A percentile compares a stretch with the other conserved stretches of the same genome.
Conservation (phyloP, 2,113 vertebrate genomes). For the Halcyon senegalensis region DNA sequence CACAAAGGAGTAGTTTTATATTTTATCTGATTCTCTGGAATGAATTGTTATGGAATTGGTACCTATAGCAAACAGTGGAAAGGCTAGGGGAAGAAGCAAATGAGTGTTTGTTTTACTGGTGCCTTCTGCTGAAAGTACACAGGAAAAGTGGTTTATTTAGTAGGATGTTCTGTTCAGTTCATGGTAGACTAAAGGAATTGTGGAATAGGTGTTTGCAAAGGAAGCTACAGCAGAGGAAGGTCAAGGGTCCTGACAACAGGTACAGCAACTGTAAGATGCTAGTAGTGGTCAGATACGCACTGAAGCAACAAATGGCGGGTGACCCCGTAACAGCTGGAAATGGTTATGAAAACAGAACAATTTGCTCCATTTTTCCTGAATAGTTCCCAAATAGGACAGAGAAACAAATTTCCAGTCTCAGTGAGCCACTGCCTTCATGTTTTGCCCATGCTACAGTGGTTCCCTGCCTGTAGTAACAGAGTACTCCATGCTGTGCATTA, state of each 20-base stretch:
- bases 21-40: neutral
- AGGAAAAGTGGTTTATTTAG: neutral
- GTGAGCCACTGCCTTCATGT: fast-evolving
- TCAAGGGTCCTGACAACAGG: neutral
- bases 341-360: neutral
- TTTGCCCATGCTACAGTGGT: neutral
- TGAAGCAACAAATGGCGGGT: neutral
- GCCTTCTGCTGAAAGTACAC: neutral
- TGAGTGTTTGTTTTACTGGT: neutral
- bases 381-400: neutral
- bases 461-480: fast-evolving
- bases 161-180: neutral
- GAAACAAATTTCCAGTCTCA: neutral
- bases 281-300: no score
- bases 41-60: neutral
- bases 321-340: neutral
- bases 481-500: fast-evolving
- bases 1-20: neutral
- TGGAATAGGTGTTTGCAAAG: neutral
- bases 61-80: neutral
- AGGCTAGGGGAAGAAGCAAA: neutral
- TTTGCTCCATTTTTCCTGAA: neutral
- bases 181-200: neutral
- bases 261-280: neutral
- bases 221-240: neutral